Evolutionary conservation across 2,888 invertebrate species (phyloP).

Genomic region (Lycophotia porphyrea): DNA sequence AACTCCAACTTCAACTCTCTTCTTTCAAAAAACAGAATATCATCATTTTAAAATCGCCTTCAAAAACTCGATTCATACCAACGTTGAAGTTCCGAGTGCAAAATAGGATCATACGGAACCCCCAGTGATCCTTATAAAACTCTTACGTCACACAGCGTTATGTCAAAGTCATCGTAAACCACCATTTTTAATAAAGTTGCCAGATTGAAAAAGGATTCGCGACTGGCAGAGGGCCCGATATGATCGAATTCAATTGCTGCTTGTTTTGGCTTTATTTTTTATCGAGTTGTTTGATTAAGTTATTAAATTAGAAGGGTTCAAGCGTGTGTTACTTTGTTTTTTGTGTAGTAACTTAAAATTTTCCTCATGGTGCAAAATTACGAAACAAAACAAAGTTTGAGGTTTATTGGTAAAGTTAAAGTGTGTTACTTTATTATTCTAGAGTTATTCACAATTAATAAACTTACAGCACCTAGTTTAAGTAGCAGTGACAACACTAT

Average conservation of each 20-base stretch:
- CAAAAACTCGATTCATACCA: constrained; percentile 22
- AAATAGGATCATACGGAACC: constrained; percentile 62
- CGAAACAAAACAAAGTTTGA: neutral
- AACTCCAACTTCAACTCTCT: neutral
- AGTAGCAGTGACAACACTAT: neutral
- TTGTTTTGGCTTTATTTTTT: constrained; percentile 3
- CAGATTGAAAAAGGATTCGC: constrained; percentile 69
- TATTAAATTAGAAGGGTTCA: neutral
- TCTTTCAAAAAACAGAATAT: too few species aligned
- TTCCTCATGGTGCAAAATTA: neutral
- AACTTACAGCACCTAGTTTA: neutral
- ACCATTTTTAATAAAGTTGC: constrained; percentile 61
- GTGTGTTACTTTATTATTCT: neutral
- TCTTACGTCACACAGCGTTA: constrained; percentile 77
- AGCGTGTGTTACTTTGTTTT: neutral
- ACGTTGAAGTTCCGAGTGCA: constrained; percentile 27
- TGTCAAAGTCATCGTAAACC: constrained; percentile 73
- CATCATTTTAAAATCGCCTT: neutral
- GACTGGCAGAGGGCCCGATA: constrained; percentile 65
- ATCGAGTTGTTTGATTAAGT: constrained; percentile 7
- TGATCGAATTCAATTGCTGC: constrained; percentile 45
- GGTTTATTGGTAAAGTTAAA: too few species aligned
- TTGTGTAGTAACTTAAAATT: neutral
- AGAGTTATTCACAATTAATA: neutral
- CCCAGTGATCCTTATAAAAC: constrained; percentile 67